These are phyloP conservation scores for Hypomesus transpacificus DNA, from an alignment of 2,113 vertebrate genomes.

Conservation along the genomic window DNA sequence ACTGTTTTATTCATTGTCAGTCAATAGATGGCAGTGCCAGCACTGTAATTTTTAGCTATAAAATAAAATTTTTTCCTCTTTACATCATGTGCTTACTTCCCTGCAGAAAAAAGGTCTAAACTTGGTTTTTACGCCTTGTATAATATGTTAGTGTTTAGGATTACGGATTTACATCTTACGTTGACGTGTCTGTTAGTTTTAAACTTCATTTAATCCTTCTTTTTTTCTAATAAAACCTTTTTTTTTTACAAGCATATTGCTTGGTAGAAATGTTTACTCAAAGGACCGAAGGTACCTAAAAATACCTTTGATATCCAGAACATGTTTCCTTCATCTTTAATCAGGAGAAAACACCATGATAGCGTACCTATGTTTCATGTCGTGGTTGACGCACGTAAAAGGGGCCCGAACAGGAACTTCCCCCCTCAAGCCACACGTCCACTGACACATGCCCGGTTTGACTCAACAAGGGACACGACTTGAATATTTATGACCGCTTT, in stretches of 20 bases:
- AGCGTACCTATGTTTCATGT: no score
- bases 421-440: no score
- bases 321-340: constrained; percentile 61
- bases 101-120: constrained; percentile 42
- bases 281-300: neutral
- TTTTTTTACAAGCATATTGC: constrained; percentile 25
- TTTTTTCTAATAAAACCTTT: constrained; percentile 32
- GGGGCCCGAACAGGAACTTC: neutral
- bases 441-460: no score
- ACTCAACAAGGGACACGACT: no score
- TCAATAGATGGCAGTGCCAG: constrained; percentile 75
- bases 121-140: constrained; percentile 11
- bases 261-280: constrained; percentile 36
- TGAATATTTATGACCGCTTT: no score
- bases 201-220: constrained; percentile 34
- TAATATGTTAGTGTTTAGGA: neutral
- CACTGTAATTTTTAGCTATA: constrained; percentile 66
- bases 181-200: constrained; percentile 11
- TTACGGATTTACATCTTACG: neutral
- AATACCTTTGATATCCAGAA: constrained; percentile 53
- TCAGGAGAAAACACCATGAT: no score
- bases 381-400: no score
- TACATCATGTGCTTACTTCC: constrained; percentile 49
- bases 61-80: constrained; percentile 18
- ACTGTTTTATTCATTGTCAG: constrained; percentile 55